These are phyloP conservation scores for Rattus rattus DNA, from an alignment of 2,113 vertebrate genomes.

Conservation along the genomic window DNA sequence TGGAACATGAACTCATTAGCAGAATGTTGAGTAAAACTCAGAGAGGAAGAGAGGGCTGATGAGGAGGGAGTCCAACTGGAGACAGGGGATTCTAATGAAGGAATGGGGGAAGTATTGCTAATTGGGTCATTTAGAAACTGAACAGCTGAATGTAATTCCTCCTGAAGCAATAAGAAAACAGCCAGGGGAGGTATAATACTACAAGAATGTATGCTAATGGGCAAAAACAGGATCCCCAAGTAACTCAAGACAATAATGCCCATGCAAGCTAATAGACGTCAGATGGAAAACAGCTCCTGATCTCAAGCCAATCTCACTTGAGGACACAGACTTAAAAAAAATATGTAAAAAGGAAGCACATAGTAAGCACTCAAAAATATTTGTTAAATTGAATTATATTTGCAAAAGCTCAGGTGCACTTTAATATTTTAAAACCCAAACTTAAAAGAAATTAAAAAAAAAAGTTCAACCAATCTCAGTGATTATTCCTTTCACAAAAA, in stretches of 20 bases:
- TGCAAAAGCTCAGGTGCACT: neutral
- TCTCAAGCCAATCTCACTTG: neutral
- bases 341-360: neutral
- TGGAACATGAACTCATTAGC: conserved; percentile 34
- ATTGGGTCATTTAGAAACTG: conserved; percentile 60
- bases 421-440: neutral
- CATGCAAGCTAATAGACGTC: neutral
- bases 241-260: neutral
- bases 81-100: conserved; percentile 27
- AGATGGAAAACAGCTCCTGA: neutral
- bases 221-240: conserved; percentile 24
- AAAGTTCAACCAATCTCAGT: neutral
- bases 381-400: conserved; percentile 6
- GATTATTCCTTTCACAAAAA: neutral
- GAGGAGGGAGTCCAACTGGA: neutral
- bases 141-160: conserved; percentile 35
- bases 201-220: neutral
- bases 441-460: conserved; percentile 54
- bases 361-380: conserved; percentile 37
- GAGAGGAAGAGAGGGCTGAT: conserved; percentile 2
- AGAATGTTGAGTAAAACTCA: conserved; percentile 51
- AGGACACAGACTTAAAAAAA: neutral
- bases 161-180: conserved; percentile 39
- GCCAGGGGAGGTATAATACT: neutral
- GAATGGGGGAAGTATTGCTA: neutral